Percentiles rank a stretch among this genome's conserved stretches.
phyloP scores from a whole-genome alignment of 2,797 vertebrate species.

The Erethizon dorsatum region DNA sequence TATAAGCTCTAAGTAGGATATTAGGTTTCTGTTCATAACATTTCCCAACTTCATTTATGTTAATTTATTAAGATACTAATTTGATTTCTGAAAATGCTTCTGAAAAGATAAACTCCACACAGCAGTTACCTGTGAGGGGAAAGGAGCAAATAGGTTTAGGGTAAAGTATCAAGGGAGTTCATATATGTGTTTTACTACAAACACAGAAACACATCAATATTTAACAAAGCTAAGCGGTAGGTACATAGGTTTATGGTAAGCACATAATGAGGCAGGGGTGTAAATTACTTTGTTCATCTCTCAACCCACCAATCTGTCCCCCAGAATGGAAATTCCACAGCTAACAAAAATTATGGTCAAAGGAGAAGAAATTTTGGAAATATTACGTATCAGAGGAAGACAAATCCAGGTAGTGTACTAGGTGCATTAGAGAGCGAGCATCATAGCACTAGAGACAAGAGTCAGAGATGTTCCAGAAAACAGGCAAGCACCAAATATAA shows the following conservation, averaged over 20 bases:
- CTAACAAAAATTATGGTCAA: conserved; percentile 1
- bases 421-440: not conserved
- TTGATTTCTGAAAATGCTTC: conserved; percentile 26
- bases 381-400: conserved; percentile 3
- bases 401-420: not conserved
- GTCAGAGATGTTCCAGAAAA: not conserved
- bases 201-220: not conserved
- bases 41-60: conserved; percentile 47
- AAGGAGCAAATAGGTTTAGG: not conserved
- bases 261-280: not conserved
- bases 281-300: conserved; percentile 16
- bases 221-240: conserved; percentile 41
- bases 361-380: not conserved
- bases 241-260: not conserved
- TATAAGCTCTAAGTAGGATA: not conserved
- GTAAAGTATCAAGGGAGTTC: not conserved
- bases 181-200: not conserved
- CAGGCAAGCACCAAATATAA: not conserved
- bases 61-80: conserved; percentile 63
- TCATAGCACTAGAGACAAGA: not conserved
- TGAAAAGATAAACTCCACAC: conserved; percentile 41
- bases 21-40: conserved; percentile 35
- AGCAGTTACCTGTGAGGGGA: not conserved
- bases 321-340: conserved; percentile 21
- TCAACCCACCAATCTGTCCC: not conserved